Percentiles rank a stretch among this genome's conserved stretches.
Conservation (phyloP, 1,140 invertebrate genomes). For the Bicyclus anynana region DNA sequence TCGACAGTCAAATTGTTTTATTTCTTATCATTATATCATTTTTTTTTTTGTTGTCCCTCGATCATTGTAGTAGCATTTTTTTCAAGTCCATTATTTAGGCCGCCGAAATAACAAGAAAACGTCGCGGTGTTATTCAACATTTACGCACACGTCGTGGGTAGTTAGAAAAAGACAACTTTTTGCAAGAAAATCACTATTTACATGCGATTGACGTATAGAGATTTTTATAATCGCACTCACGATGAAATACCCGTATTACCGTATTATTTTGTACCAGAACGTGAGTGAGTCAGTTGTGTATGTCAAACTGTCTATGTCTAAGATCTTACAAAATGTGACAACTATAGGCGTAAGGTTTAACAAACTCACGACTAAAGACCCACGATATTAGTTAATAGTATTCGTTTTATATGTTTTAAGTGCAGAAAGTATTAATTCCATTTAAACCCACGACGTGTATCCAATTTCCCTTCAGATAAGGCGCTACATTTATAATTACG, state of each 20-base stretch:
- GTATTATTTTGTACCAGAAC: no score
- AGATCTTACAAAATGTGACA: no score
- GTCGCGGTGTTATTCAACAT: neutral
- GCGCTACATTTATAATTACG: slow-evolving; percentile 4
- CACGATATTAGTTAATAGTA: no score
- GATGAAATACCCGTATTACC: no score
- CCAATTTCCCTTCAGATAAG: neutral
- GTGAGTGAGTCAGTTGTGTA: no score
- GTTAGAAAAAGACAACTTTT: neutral
- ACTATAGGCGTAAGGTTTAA: no score
- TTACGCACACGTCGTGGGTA: neutral
- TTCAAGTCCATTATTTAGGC: slow-evolving; percentile 19
- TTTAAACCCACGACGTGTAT: neutral
- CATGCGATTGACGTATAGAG: no score
- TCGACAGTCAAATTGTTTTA: slow-evolving; percentile 51
- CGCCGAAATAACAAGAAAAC: slow-evolving; percentile 4
- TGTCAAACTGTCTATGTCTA: no score
- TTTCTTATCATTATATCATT: slow-evolving; percentile 12
- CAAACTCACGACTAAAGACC: no score
- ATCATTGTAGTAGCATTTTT: slow-evolving; percentile 55
- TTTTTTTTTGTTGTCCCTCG: slow-evolving; percentile 1
- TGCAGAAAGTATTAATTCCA: neutral
- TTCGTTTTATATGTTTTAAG: no score
- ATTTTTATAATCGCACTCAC: no score
- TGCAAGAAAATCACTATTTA: neutral